phyloP scores from a whole-genome alignment of 2,113 vertebrate genomes.

The Hepsetus odoe region DNA sequence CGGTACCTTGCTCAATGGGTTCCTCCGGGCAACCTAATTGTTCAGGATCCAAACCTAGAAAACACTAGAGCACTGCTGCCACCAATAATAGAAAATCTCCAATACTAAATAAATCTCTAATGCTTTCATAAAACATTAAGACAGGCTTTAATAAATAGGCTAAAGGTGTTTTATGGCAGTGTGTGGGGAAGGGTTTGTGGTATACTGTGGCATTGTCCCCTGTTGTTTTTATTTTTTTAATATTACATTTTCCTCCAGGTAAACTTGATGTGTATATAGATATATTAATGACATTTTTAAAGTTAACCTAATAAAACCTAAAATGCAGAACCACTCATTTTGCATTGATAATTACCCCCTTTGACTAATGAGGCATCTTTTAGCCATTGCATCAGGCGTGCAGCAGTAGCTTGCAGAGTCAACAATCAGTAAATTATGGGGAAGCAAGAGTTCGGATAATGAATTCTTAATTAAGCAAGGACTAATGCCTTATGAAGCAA shows the following conservation, averaged over 20 bases:
- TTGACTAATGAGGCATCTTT: constrained; percentile 16
- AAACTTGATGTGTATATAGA: neutral
- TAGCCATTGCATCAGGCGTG: constrained; percentile 29
- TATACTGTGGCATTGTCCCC: neutral
- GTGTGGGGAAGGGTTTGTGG: neutral
- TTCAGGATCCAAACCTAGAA: too few relatives aligned
- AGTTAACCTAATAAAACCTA: neutral
- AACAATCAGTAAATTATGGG: constrained; percentile 8
- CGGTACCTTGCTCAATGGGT: too few relatives aligned
- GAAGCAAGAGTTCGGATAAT: constrained; percentile 9
- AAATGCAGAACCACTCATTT: neutral
- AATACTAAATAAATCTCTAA: too few relatives aligned
- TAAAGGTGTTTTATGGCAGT: too few relatives aligned
- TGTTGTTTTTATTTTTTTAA: neutral
- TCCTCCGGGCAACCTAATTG: too few relatives aligned
- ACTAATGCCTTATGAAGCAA: neutral
- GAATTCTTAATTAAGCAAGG: constrained; percentile 23
- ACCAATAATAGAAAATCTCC: too few relatives aligned
- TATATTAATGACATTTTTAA: neutral
- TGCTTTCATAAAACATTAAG: neutral
- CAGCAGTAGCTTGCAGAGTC: neutral
- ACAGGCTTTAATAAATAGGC: too few relatives aligned
- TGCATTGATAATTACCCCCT: constrained; percentile 7
- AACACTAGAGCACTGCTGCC: too few relatives aligned
- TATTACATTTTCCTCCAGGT: neutral